phyloP scores from a whole-genome alignment of 2,797 vertebrate species.

The Echeneis naucrates region DNA sequence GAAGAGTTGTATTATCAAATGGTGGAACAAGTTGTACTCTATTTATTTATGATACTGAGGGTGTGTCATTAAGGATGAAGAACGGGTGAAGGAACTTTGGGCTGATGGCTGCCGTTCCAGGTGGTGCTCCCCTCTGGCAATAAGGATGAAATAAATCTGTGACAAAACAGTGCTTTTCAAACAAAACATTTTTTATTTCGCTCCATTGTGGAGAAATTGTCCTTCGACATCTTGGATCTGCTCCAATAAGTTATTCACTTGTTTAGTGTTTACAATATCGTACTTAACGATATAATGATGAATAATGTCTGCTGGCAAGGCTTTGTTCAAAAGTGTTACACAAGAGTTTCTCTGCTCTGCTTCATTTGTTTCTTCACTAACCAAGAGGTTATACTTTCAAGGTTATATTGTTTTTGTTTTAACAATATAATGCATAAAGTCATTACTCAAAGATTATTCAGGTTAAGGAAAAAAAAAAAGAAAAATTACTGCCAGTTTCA shows the following conservation, averaged over 20 bases:
- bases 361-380: background rate
- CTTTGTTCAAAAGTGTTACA: conserved; percentile 30
- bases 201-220: background rate
- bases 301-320: conserved; percentile 9
- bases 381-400: background rate
- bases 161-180: conserved; percentile 2
- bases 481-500: no score
- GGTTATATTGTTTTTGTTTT: background rate
- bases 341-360: background rate
- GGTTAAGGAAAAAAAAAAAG: no score
- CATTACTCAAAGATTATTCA: background rate
- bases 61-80: conserved; percentile 44
- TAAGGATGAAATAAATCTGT: background rate
- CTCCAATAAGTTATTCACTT: conserved; percentile 2
- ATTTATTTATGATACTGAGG: conserved; percentile 64
- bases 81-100: conserved; percentile 52
- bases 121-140: background rate
- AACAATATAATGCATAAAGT: background rate
- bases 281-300: no score
- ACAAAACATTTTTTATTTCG: conserved; percentile 6
- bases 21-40: conserved; percentile 56
- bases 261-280: conserved; percentile 26
- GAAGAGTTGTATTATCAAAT: conserved; percentile 43
- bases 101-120: conserved; percentile 22
- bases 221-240: conserved; percentile 7